phyloP scores from a whole-genome alignment of 2,113 vertebrate species.

The Aleadryas rufinucha region DNA sequence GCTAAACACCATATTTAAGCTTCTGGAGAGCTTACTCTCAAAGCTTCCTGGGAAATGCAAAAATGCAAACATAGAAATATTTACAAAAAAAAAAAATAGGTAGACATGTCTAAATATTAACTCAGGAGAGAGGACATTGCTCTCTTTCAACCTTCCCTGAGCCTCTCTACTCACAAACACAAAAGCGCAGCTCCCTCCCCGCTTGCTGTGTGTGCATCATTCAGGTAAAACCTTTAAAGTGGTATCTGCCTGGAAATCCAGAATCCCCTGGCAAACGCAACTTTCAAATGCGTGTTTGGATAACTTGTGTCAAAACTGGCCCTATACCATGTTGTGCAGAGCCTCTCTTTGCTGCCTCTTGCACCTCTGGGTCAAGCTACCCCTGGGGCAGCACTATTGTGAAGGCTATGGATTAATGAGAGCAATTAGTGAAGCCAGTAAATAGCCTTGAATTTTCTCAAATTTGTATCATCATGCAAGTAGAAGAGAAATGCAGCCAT shows the following conservation, averaged over 20 bases:
- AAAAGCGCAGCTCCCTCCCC: fast-evolving
- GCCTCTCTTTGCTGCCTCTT: background rate
- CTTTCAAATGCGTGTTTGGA: background rate
- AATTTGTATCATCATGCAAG: background rate
- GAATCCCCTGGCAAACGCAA: background rate
- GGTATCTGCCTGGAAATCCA: background rate
- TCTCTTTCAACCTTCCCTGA: background rate
- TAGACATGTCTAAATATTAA: slow-evolving; percentile 1
- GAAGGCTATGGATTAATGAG: background rate
- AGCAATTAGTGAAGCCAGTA: background rate
- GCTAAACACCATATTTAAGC: background rate
- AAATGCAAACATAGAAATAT: background rate
- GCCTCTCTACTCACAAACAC: background rate
- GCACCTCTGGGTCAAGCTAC: background rate
- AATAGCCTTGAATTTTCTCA: background rate
- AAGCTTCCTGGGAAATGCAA: background rate
- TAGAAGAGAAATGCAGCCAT: background rate
- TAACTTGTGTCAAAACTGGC: background rate
- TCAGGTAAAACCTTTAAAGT: background rate
- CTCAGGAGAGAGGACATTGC: background rate
- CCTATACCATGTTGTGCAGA: background rate
- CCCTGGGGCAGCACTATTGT: background rate
- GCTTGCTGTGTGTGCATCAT: background rate
- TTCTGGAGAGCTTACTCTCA: background rate
- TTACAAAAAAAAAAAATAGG: background rate